Evolutionary conservation across 2,888 invertebrate genomes (phyloP).

Genomic region (Hofmannophila pseudospretella): DNA sequence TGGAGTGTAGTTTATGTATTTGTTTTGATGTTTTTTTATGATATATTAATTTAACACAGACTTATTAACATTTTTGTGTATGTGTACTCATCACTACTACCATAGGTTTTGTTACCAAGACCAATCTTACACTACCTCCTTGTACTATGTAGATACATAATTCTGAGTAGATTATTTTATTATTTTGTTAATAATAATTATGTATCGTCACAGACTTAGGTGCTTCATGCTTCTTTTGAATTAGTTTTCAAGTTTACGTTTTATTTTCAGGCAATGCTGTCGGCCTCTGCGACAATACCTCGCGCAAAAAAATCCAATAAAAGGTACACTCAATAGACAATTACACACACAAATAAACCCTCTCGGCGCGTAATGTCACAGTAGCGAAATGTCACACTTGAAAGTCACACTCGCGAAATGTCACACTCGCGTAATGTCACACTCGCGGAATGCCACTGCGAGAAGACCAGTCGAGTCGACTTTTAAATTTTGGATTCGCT

Average conservation of each 20-base stretch:
- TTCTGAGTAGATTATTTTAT: too few relatives aligned
- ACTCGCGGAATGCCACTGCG: too few relatives aligned
- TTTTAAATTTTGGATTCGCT: too few relatives aligned
- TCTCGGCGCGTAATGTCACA: too few relatives aligned
- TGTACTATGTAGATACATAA: neutral
- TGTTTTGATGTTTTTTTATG: slow-evolving; percentile 1
- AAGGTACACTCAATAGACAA: slow-evolving; percentile 79
- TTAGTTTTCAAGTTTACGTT: slow-evolving; percentile 58
- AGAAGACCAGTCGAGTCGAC: too few relatives aligned
- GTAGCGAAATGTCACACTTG: too few relatives aligned
- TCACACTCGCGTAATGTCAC: too few relatives aligned
- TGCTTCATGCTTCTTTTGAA: slow-evolving; percentile 50
- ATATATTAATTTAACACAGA: slow-evolving; percentile 1
- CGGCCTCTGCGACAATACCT: slow-evolving; percentile 84
- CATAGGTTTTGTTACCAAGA: neutral
- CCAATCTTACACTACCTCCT: slow-evolving; percentile 1
- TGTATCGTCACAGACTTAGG: slow-evolving; percentile 8
- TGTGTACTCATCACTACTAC: too few relatives aligned
- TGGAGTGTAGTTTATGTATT: neutral
- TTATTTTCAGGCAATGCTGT: slow-evolving; percentile 81
- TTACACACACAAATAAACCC: slow-evolving; percentile 19
- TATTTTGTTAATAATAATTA: too few relatives aligned
- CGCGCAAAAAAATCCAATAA: slow-evolving; percentile 85
- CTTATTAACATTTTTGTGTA: slow-evolving; percentile 3
- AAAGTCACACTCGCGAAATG: too few relatives aligned